phyloP scores from a whole-genome alignment of 1,140 invertebrate species.

The Holotrichia oblita region DNA sequence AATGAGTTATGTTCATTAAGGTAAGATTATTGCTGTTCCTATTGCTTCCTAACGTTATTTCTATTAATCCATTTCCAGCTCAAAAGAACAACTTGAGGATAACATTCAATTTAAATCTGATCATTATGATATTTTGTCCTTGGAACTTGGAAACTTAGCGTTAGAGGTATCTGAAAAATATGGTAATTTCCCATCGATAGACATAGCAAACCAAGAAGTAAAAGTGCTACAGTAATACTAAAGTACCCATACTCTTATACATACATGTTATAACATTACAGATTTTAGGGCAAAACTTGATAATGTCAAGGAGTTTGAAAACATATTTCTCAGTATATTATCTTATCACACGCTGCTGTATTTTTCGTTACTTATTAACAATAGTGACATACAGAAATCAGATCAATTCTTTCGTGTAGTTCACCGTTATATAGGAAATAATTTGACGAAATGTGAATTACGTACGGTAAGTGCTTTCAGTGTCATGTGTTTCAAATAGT shows the following conservation, averaged over 20 bases:
- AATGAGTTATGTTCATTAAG: not conserved
- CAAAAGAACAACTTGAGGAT: not conserved
- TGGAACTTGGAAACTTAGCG: not conserved
- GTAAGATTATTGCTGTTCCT: not conserved
- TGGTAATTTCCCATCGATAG: not conserved
- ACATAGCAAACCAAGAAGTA: not conserved
- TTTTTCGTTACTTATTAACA: not conserved
- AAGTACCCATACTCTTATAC: not conserved
- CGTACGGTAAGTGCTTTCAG: not conserved
- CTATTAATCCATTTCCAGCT: not conserved
- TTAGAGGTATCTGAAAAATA: slow-evolving; percentile 3
- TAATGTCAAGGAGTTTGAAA: not conserved
- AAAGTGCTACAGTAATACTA: not conserved
- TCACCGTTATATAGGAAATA: not conserved
- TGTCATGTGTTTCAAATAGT: too few relatives aligned
- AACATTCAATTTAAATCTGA: not conserved
- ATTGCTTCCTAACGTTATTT: not conserved
- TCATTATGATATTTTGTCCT: not conserved
- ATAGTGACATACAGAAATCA: not conserved
- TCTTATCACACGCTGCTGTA: not conserved
- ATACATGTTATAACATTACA: not conserved
- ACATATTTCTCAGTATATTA: not conserved
- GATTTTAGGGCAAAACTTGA: not conserved
- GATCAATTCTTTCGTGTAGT: slow-evolving; percentile 2
- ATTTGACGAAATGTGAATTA: slow-evolving; percentile 13